Percentiles rank a stretch among this genome's conserved stretches.
Conservation (phyloP, 2,888 invertebrate species). For the Odontocerum albicorne region DNA sequence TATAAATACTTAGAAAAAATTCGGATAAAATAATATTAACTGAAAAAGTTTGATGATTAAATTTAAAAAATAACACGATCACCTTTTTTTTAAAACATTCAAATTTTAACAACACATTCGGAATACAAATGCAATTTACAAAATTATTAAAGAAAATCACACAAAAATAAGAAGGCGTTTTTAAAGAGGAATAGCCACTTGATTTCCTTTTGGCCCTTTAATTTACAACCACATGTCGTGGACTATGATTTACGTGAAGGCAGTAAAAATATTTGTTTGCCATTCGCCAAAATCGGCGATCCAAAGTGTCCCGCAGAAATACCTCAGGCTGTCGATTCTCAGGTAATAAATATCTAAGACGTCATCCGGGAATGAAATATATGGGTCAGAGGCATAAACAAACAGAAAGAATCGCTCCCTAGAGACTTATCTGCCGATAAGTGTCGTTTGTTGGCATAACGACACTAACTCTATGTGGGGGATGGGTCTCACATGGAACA, state of each 20-base stretch:
- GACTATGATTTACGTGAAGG: slow-evolving; percentile 3
- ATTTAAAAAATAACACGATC: too few relatives aligned
- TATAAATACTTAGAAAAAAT: too few relatives aligned
- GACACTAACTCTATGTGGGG: not conserved
- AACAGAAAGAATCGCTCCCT: slow-evolving; percentile 31
- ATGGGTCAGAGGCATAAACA: slow-evolving; percentile 27
- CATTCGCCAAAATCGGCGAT: slow-evolving; percentile 12
- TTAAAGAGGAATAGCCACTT: too few relatives aligned
- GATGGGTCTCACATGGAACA: not conserved
- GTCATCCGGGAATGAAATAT: slow-evolving; percentile 35
- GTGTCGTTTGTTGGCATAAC: slow-evolving; percentile 28
- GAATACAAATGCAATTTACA: too few relatives aligned
- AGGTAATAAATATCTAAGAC: slow-evolving; percentile 32
- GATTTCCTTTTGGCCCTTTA: too few relatives aligned
- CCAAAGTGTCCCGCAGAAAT: slow-evolving; percentile 16
- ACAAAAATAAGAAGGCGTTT: too few relatives aligned
- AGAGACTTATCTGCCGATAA: slow-evolving; percentile 31
- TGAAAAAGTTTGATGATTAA: too few relatives aligned
- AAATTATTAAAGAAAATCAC: too few relatives aligned
- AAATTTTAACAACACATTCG: too few relatives aligned
- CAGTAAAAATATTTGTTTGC: slow-evolving; percentile 27
- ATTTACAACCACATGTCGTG: too few relatives aligned
- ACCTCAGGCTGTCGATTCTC: slow-evolving; percentile 27
- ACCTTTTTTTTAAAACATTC: too few relatives aligned
- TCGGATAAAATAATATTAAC: too few relatives aligned